Evolutionary conservation across 1,140 invertebrate species (phyloP), one percentile per base, ranked within the genome.

Genomic region (Drosophila trapezifrons): DNA sequence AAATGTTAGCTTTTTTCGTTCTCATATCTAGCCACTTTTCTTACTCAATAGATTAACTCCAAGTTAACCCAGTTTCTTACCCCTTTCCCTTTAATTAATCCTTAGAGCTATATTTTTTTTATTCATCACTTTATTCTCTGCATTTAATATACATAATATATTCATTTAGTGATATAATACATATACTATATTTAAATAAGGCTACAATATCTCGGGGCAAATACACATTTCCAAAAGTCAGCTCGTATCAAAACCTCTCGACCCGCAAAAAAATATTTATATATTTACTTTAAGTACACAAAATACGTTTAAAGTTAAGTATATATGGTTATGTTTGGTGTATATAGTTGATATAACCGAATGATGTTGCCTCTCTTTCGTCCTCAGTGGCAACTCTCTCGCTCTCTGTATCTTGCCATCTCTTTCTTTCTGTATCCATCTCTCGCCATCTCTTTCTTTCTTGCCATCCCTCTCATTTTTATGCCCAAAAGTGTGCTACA

Each of bases 401-500:
- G 27, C 15, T 47, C 5, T 12, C 7, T 47, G 0, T 29, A n/a
- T n/a, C n/a, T n/a, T n/a, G n/a, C n/a, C 22, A 2, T 15, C 22
- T 9, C 13, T 25, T 15, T 47, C 25, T 49, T 2, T 7, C 15
- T 47, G 29, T 10, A 32, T 32, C 12, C 29, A 20, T 20, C 18
- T 10, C 22, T 20, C n/a, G n/a, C n/a, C 22, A 2, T 15, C 22
- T 9, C 13, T 25, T 15, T 47, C 25, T 49, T 2, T 7, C 15
- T 47, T n/a, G 29, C 12, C 29, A 20, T 20, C 18, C 6, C 18
- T 10, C 20, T 47, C 10, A 25, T 5, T 13, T 18, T 35, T 5
- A 17, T 15, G 60, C 65, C 65, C 65, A 52, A 69, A 69, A 69
- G 60, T 66, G 27, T 51, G 65, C 65, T 66, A 66, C 46, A 49